phyloP scores from a whole-genome alignment of 2,113 vertebrate species.

The Amazona guildingii region DNA sequence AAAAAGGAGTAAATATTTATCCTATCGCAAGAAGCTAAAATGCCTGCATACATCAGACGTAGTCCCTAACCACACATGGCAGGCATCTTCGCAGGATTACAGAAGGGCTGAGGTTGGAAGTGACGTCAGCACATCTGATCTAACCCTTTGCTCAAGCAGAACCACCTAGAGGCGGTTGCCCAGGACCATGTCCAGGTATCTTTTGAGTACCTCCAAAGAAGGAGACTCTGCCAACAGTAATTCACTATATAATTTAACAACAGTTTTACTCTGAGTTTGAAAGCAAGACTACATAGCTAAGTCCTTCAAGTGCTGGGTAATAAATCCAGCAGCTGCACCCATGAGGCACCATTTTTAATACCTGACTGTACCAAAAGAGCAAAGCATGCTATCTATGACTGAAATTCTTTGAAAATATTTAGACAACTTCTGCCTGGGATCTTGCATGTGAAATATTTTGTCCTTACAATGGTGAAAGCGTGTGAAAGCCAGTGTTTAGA shows the following conservation, averaged over 20 bases:
- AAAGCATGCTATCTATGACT: neutral
- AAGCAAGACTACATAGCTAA: neutral
- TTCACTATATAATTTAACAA: constrained; percentile 18
- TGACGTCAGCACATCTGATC: neutral
- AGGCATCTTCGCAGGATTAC: neutral
- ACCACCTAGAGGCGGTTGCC: neutral
- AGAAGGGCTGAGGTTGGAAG: neutral
- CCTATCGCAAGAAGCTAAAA: neutral
- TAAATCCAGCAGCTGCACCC: neutral
- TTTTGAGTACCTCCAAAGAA: neutral
- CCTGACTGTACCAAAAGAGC: neutral
- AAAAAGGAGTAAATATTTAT: neutral
- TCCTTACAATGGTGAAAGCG: neutral
- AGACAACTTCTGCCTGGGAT: neutral
- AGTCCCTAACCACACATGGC: no score
- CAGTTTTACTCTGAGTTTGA: neutral
- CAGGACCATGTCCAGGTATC: neutral
- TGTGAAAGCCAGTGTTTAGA: neutral
- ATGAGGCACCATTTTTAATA: neutral
- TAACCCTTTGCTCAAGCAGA: rapidly evolving
- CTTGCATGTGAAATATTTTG: neutral
- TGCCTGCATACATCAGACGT: neutral
- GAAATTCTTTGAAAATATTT: neutral
- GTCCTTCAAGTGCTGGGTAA: neutral
- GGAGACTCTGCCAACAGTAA: neutral